phyloP scores from a whole-genome alignment of 2,113 vertebrate species.

The Pyrgilauda ruficollis region DNA sequence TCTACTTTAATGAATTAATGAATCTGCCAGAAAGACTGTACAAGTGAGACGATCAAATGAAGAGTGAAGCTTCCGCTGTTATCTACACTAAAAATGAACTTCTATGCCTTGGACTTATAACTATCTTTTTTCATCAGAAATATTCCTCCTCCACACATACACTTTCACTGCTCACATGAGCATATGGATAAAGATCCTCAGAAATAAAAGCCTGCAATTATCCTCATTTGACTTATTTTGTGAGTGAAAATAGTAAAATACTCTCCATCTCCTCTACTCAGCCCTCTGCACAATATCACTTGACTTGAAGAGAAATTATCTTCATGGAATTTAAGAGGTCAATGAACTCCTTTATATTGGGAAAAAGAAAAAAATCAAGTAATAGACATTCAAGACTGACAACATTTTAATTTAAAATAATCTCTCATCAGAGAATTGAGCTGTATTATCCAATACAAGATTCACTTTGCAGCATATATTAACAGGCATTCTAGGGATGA shows the following conservation, averaged over 20 bases:
- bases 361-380: not conserved
- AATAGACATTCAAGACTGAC: not conserved
- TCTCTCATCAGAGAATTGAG: not conserved
- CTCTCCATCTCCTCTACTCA: not conserved
- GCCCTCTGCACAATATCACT: not conserved
- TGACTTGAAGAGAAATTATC: conserved; percentile 9
- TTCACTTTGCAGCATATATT: not conserved
- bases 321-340: not conserved
- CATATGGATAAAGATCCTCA: not conserved
- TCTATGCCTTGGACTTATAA: not conserved
- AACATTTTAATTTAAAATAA: conserved; percentile 25
- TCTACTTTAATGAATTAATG: conserved; percentile 49
- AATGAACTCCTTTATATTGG: not conserved
- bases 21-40: conserved; percentile 33
- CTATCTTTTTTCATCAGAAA: not conserved
- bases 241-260: conserved; percentile 3
- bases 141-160: not conserved
- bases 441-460: not conserved
- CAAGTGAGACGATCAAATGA: conserved; percentile 4
- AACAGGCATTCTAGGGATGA: not conserved
- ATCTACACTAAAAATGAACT: conserved; percentile 11
- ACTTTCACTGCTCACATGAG: not conserved
- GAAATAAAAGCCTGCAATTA: conserved; percentile 13
- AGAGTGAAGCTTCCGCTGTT: not conserved
- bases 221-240: not conserved